Evolutionary conservation across 2,113 vertebrate species (phyloP), one percentile per base, ranked within the genome.

Genomic region (Odocoileus hemionus): DNA sequence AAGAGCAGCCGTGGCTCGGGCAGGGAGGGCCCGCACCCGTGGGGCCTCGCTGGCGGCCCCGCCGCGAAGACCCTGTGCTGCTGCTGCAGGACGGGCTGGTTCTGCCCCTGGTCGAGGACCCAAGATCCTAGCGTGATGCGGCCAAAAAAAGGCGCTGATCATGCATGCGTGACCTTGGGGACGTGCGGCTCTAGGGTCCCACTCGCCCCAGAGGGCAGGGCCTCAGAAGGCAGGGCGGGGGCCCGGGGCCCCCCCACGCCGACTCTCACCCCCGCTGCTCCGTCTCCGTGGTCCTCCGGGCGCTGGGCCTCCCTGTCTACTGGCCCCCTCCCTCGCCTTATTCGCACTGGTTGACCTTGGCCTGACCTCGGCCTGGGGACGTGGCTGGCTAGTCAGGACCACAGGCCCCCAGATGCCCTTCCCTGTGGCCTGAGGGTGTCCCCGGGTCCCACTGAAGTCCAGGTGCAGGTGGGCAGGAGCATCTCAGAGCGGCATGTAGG

Each of bases 41-140:
- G 13, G 28, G 45, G 9, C 28, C 45, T 11, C 16, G 4, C 67
- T 13, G 11, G 36, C 10, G 10, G 67, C 6, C 67, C 21, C 11
- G 2, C 21, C 0, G 6, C 13, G 70, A 43, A 43, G 23, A 23
- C 39, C 10, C n/a, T 0, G 2, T 4, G 70, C 21, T 76, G 43
- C 36, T 0, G 11, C 70, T 1, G 3, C 36, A 26, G 70, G 36
- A 6, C 1, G 2, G 2, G 11, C 36, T 0, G 19, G n/a, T 36
- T 36, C 67, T n/a, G 12, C 8, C n/a, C 4, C 67, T 12, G 19
- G 19, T 39, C 16, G 2, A 21, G n/a, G 23, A 6, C 21, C 11
- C 7, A 3, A 76, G 70, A 43, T 19, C 23, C 70, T 76, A 6
- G 1, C 1, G 1, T 76, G 70, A 13, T 43, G 70, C 0, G 6